Percentiles rank a stretch among this genome's conserved stretches.
phyloP scores from a whole-genome alignment of 2,113 vertebrate species.

The Trichomycterus rosablanca region DNA sequence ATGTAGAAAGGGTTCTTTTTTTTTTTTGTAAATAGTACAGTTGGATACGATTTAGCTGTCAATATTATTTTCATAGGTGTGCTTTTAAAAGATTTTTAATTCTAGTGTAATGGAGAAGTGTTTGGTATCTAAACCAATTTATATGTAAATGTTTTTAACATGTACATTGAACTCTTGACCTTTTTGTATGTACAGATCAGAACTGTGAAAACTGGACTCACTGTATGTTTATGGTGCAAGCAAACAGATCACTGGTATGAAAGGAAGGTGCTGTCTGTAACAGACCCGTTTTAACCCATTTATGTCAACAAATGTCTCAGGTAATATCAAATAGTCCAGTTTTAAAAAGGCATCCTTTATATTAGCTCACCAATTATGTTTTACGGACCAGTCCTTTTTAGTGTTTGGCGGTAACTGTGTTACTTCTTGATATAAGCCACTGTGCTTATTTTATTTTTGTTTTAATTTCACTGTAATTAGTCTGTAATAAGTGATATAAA shows the following conservation, averaged over 20 bases:
- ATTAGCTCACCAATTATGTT: slow-evolving; percentile 12
- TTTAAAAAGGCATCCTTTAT: slow-evolving; percentile 39
- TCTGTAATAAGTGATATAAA: slow-evolving; percentile 26
- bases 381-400: slow-evolving; percentile 8
- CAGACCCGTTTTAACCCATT: slow-evolving; percentile 44
- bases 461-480: background rate
- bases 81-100: slow-evolving; percentile 30
- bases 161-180: slow-evolving; percentile 48
- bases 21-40: slow-evolving; percentile 24
- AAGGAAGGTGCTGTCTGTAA: slow-evolving; percentile 44
- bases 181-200: slow-evolving; percentile 53
- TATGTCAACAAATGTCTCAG: slow-evolving; percentile 61
- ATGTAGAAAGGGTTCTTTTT: slow-evolving; percentile 31
- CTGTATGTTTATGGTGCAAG: slow-evolving; percentile 54
- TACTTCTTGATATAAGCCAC: slow-evolving; percentile 14
- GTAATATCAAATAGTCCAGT: slow-evolving; percentile 55
- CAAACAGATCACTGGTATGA: slow-evolving; percentile 47
- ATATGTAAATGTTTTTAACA: slow-evolving; percentile 55
- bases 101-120: slow-evolving; percentile 50
- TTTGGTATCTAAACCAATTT: slow-evolving; percentile 51
- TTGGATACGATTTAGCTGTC: slow-evolving; percentile 30
- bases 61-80: slow-evolving; percentile 42
- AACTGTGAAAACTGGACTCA: slow-evolving; percentile 66
- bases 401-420: slow-evolving; percentile 23
- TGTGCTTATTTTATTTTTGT: slow-evolving; percentile 14